Percentiles rank a stretch among this genome's conserved stretches.
These are phyloP conservation scores for Castor canadensis DNA, from an alignment of 2,113 vertebrate genomes.

Conservation along the genomic window DNA sequence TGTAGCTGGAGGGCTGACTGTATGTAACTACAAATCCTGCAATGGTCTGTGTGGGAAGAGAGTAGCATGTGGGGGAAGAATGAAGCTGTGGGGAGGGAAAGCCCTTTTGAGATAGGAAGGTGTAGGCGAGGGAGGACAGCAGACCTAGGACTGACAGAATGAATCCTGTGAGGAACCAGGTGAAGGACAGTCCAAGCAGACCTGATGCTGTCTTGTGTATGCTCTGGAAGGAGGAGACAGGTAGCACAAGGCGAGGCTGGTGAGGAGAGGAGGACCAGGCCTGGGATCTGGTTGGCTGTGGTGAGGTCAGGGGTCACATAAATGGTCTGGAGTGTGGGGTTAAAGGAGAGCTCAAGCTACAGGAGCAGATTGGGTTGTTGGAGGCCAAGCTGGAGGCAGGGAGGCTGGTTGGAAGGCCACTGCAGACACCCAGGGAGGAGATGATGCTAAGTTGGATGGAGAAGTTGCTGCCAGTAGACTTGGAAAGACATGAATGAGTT, in stretches of 20 bases:
- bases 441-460: neutral
- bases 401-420: neutral
- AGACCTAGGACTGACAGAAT: neutral
- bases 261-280: neutral
- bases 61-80: neutral
- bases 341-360: neutral
- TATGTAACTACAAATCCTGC: neutral
- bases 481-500: neutral
- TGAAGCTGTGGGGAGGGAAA: too few species aligned
- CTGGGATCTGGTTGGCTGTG: neutral
- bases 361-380: neutral
- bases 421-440: too few species aligned
- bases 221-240: neutral
- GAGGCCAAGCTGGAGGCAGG: neutral
- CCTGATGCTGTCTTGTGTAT: neutral
- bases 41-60: neutral
- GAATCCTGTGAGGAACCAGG: neutral
- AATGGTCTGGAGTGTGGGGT: neutral
- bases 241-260: too few species aligned
- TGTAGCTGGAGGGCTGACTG: neutral
- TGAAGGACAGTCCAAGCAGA: neutral
- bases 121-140: neutral
- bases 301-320: rapidly evolving
- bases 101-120: rapidly evolving
- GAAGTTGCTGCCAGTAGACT: neutral